These are phyloP conservation scores for Leuciscus waleckii DNA, from an alignment of 2,797 vertebrate genomes.

Conservation along the genomic window DNA sequence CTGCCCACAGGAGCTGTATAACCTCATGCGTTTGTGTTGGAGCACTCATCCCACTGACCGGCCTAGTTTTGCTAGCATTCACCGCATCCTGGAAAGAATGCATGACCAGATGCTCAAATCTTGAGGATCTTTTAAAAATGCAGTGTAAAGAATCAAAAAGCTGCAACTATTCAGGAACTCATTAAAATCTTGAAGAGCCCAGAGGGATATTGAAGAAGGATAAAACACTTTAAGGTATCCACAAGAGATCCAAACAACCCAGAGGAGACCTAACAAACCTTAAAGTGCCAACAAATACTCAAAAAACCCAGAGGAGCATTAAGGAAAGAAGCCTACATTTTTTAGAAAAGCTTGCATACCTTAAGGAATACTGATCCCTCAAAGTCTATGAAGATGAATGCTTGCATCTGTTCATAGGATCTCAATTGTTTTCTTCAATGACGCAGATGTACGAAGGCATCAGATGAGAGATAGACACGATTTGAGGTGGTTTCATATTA, in stretches of 20 bases:
- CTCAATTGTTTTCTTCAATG: not conserved
- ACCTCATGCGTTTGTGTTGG: slow-evolving; percentile 98
- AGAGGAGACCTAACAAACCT: not conserved
- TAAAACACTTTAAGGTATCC: slow-evolving; percentile 16
- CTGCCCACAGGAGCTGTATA: slow-evolving; percentile 94
- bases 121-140: slow-evolving; percentile 56
- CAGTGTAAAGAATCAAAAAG: not conserved
- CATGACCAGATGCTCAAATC: slow-evolving; percentile 77
- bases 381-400: slow-evolving; percentile 15
- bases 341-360: slow-evolving; percentile 4
- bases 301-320: not conserved
- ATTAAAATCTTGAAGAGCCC: not conserved
- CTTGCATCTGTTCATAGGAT: slow-evolving; percentile 16
- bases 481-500: slow-evolving; percentile 10
- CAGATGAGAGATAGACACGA: not conserved
- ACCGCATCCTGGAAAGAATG: slow-evolving; percentile 94
- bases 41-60: slow-evolving; percentile 88
- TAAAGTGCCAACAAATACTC: not conserved
- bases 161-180: not conserved
- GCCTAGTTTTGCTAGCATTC: slow-evolving; percentile 91
- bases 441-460: not conserved
- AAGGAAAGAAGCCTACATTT: slow-evolving; percentile 10
- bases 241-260: not conserved
- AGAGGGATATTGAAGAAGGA: slow-evolving; percentile 9
- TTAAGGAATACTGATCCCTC: slow-evolving; percentile 8